These are phyloP conservation scores for Bolinopsis microptera DNA, from an alignment of 37 sponge, comb jelly and placozoan genomes.

Conservation along the genomic window DNA sequence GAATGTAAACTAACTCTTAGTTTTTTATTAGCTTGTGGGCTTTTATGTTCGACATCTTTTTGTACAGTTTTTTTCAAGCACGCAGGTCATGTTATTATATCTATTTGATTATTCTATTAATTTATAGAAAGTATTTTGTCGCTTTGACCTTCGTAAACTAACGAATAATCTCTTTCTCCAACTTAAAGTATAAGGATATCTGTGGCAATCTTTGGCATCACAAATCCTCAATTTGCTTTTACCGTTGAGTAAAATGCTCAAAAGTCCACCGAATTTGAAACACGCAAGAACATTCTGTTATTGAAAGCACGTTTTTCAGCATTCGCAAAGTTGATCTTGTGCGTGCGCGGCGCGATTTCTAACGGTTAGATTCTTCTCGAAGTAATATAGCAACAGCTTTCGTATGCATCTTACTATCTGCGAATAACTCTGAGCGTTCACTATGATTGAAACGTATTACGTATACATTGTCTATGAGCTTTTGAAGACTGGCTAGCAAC, in stretches of 20 bases:
- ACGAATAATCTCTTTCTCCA: neutral
- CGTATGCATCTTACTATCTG: too few species aligned
- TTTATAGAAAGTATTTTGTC: conserved; percentile 52
- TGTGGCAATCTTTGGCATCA: too few species aligned
- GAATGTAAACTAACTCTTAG: conserved; percentile 20
- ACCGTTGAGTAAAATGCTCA: too few species aligned
- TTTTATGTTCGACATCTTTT: neutral
- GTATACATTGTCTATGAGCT: too few species aligned
- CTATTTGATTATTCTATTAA: conserved; percentile 62
- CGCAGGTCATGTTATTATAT: conserved; percentile 37
- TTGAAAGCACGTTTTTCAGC: neutral
- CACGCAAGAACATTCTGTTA: neutral
- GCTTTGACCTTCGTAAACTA: neutral
- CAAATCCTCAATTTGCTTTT: too few species aligned
- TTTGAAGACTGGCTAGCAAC: too few species aligned
- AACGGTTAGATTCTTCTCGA: conserved; percentile 45
- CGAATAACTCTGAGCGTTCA: too few species aligned
- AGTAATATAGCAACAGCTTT: neutral
- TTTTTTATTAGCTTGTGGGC: neutral
- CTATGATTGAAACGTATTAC: too few species aligned
- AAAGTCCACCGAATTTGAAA: too few species aligned
- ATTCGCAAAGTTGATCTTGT: neutral
- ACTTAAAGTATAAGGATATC: too few species aligned
- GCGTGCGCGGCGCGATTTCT: neutral
- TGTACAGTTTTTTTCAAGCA: conserved; percentile 49